Evolutionary conservation across 2,797 vertebrate species (phyloP).

Genomic region (Sciaenops ocellatus): DNA sequence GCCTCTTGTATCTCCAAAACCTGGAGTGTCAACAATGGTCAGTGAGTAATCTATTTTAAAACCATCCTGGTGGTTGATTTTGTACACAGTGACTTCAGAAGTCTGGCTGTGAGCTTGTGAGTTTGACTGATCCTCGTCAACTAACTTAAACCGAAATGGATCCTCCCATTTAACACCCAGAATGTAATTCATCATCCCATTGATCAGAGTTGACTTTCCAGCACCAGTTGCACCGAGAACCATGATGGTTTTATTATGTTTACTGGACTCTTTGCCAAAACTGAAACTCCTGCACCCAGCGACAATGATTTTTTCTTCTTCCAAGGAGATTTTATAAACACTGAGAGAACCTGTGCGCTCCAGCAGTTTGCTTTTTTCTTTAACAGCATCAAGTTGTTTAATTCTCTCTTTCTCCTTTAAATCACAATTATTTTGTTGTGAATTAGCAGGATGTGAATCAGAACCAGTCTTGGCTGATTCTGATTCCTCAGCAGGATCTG

Average conservation of each 20-base stretch:
- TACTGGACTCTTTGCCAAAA: not conserved
- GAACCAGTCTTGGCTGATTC: too few relatives aligned
- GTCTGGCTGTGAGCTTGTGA: conserved; percentile 59
- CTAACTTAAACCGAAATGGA: conserved; percentile 41
- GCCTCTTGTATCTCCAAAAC: conserved; percentile 28
- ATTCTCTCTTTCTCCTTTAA: too few relatives aligned
- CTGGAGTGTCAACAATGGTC: conserved; percentile 65
- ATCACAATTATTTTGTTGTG: too few relatives aligned
- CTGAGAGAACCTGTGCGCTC: fast-evolving
- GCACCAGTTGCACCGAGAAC: conserved; percentile 43
- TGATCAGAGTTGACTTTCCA: conserved; percentile 23
- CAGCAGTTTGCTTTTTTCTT: not conserved
- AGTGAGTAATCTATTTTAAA: conserved; percentile 47
- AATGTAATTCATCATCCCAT: conserved; percentile 65
- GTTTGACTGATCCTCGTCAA: conserved; percentile 45
- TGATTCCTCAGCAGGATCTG: too few relatives aligned
- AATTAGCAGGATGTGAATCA: too few relatives aligned
- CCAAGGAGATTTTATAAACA: conserved; percentile 14
- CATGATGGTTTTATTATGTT: conserved; percentile 30
- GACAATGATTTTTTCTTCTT: not conserved
- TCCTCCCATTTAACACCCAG: conserved; percentile 59
- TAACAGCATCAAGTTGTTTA: not conserved
- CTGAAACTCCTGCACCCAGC: not conserved
- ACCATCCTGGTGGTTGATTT: conserved; percentile 29
- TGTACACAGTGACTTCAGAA: conserved; percentile 57